Percentiles rank a stretch among this genome's conserved stretches.
Evolutionary conservation across 1,140 invertebrate species (phyloP).

Genomic region (Belonocnema kinseyi): DNA sequence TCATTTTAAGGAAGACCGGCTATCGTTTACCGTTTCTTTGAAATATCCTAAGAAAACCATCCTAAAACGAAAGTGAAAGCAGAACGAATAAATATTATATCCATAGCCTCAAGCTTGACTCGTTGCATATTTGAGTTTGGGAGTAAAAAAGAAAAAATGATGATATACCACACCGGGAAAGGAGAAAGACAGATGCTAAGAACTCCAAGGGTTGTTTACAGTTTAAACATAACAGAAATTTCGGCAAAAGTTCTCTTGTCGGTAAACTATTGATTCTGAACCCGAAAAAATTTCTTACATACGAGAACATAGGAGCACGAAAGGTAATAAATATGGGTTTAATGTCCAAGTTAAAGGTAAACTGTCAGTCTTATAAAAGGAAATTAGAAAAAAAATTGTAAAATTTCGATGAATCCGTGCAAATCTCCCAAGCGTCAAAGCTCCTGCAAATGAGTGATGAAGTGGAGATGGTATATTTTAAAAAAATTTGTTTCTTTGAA

Average conservation of each 20-base stretch:
- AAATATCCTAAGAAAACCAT: not conserved
- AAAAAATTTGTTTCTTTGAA: too few species aligned
- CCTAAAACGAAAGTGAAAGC: not conserved
- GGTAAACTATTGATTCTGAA: not conserved
- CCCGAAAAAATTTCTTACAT: not conserved
- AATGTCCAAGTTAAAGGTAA: too few species aligned
- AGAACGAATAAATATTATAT: not conserved
- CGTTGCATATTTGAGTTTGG: not conserved
- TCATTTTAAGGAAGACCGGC: not conserved
- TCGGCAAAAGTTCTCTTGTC: not conserved
- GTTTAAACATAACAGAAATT: conserved; percentile 12
- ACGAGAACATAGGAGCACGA: too few species aligned
- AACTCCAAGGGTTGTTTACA: not conserved
- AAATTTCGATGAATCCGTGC: too few species aligned
- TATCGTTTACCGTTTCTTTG: not conserved
- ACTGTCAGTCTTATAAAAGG: too few species aligned
- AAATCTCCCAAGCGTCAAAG: too few species aligned
- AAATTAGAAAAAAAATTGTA: too few species aligned
- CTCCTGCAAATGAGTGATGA: too few species aligned
- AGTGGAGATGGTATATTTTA: too few species aligned
- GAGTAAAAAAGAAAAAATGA: not conserved
- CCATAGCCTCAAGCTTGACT: not conserved
- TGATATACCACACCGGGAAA: not conserved
- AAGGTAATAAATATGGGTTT: too few species aligned
- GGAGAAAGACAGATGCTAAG: too few species aligned